Base-by-base conservation (phyloP, 2,113 vertebrate species). In the Phrynosoma blainvillii region DNA sequence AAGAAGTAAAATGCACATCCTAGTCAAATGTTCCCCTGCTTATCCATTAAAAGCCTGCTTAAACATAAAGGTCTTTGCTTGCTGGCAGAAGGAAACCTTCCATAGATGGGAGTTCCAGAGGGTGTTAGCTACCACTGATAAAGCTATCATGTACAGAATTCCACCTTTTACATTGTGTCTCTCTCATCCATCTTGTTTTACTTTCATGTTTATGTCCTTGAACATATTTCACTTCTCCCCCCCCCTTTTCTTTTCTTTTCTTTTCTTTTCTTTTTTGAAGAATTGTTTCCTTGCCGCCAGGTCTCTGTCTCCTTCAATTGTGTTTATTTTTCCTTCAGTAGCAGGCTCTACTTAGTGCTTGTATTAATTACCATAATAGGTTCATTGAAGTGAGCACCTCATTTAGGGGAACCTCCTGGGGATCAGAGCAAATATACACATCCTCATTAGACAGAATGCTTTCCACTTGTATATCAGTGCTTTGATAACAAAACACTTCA, bases 351-450 rank as follows among this genome's bases (percentile, higher is more conserved):
- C 90, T 95, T 92, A 92, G 94, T 85, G 88, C 89, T 73, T 91
- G 87, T 93, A 91, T 94, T 96, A 95, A 95, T 95, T 95, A 93
- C 87, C 73, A 54, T 1, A 77, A 90, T 89, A 91, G 89, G 90
- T 88, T 95, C 90, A 90, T 75, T 93, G 93, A 93, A 94, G 92
- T 94, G 94, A 94, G 86, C 85, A 90, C 93, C 88, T 92, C n/a
- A 0, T 96, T 94, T 94, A 92, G 47, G 83, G 91, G 92, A 91
- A 89, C 90, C 86, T 94, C 91, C 86, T 70, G 90, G 93, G 92
- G 87, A 92, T 85, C 90, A 40, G 66, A 62, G 79, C 74, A 85
- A 86, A 92, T 84, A 92, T 16, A 92, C 85, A 89, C 40, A 84
- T 84, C 81, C 76, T 96, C 90, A 90, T 94, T 94, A 93, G 86